Evolutionary conservation across 2,888 invertebrate species (phyloP).

Genomic region (Tridacna gigas): DNA sequence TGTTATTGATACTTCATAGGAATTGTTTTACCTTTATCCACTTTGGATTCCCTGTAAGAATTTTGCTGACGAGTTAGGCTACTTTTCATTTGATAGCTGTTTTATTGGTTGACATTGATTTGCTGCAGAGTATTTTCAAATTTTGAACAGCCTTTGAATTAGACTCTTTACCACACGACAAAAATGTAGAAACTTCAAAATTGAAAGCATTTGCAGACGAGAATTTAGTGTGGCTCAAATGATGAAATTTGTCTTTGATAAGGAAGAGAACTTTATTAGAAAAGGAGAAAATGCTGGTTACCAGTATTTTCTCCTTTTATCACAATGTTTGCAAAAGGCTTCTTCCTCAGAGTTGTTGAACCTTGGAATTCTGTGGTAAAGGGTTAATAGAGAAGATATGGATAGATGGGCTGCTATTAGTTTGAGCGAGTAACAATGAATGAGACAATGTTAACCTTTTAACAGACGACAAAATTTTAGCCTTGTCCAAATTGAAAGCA

Average conservation of each 20-base stretch:
- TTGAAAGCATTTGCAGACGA: no score
- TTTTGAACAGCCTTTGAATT: no score
- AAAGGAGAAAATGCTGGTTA: not conserved
- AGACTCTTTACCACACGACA: no score
- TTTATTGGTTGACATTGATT: no score
- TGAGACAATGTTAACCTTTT: not conserved
- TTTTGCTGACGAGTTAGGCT: no score
- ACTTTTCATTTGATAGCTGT: no score
- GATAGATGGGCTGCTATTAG: not conserved
- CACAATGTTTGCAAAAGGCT: not conserved
- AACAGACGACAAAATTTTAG: not conserved
- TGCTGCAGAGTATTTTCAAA: no score
- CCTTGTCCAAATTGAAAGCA: not conserved
- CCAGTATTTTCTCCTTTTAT: not conserved
- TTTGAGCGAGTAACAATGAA: not conserved
- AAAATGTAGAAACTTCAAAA: no score
- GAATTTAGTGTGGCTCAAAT: no score
- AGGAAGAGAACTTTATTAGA: not conserved
- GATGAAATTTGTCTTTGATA: no score
- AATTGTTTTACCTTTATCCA: no score
- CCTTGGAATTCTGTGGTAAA: not conserved
- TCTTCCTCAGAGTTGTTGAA: not conserved
- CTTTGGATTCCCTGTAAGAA: no score
- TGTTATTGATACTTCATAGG: not conserved
- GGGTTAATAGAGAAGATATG: not conserved